These are phyloP conservation scores for Heliothis peltigera DNA, from an alignment of 2,888 invertebrate species.

Conservation along the genomic window DNA sequence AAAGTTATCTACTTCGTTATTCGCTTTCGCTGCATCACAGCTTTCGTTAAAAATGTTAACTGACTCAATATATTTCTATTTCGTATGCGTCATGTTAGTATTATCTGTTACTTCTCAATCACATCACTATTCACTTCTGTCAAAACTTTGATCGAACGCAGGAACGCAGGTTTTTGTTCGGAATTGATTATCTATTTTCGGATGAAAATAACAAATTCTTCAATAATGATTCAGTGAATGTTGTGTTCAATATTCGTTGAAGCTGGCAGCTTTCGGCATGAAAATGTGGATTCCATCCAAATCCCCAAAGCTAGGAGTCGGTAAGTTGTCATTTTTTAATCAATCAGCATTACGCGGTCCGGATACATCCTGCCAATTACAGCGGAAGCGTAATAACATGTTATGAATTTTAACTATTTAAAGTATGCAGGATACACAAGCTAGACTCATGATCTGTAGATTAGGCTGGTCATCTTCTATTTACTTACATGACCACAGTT, in stretches of 20 bases:
- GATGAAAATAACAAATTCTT: constrained; percentile 61
- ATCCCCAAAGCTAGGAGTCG: constrained; percentile 93
- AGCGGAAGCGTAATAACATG: constrained; percentile 86
- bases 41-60: too few species aligned
- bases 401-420: constrained; percentile 81
- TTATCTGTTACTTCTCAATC: constrained; percentile 9
- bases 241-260: constrained; percentile 34
- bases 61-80: too few species aligned
- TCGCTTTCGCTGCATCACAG: too few species aligned
- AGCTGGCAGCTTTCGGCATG: constrained; percentile 40
- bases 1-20: too few species aligned
- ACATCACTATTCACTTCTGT: constrained; percentile 49
- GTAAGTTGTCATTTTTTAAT: constrained; percentile 89
- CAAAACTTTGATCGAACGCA: constrained; percentile 59
- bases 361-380: constrained; percentile 80
- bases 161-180: constrained; percentile 56
- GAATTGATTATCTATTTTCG: constrained; percentile 68
- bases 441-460: constrained; percentile 16
- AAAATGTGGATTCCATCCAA: constrained; percentile 94
- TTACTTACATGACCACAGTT: constrained; percentile 19
- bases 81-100: too few species aligned
- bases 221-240: constrained; percentile 62
- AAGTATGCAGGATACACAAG: constrained; percentile 39
- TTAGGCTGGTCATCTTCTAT: constrained; percentile 4
- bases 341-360: constrained; percentile 72